Evolutionary conservation across 1,140 invertebrate species (phyloP), one percentile per base, ranked within the genome.

Genomic region (Drosophila kohkoa): DNA sequence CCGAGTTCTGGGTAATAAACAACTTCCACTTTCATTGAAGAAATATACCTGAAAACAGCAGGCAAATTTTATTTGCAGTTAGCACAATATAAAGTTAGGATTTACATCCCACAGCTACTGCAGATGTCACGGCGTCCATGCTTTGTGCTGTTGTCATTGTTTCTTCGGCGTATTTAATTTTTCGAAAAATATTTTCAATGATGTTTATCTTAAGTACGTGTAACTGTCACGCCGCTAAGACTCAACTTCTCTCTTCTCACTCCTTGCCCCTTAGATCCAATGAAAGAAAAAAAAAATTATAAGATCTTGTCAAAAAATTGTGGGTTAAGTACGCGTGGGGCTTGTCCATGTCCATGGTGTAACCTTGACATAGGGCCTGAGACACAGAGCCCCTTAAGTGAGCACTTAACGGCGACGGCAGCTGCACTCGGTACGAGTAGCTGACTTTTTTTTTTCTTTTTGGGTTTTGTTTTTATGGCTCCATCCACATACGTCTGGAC

Each of bases 331-430:
- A 68, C 81, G 75, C 69, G 74, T 89, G 85, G 80, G 80, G 78
- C 85, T 83, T 89, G 85, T 83, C 68, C 20, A 25, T 25, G 78
- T 58, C 30, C 55, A 48, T 68, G 48, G 68, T 30, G 16, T 85
- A 79, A 77, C 85, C 85, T 89, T 89, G 85, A 89, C 85, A 89
- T 89, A 89, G 85, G 85, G 85, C 70, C 78, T 58, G 82, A 63
- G 46, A 35, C 64, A 16, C 64, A 41, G 66, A 76, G 57, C 59
- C 66, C 30, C 71, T 76, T 75, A 75, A 89, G 74, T 76, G 65
- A 59, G 77, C 78, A 88, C 85, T 89, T 89, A 89, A 82, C 67
- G 68, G 79, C 77, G 71, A 71, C 81, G 71, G 78, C 81, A 78
- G 79, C 72, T 75, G 72, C 72, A 75, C 72, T 75, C 63, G 66